Percentiles rank a stretch among this genome's conserved stretches.
Conservation (phyloP, 2,113 vertebrate genomes). For the Phocoena sinus region DNA sequence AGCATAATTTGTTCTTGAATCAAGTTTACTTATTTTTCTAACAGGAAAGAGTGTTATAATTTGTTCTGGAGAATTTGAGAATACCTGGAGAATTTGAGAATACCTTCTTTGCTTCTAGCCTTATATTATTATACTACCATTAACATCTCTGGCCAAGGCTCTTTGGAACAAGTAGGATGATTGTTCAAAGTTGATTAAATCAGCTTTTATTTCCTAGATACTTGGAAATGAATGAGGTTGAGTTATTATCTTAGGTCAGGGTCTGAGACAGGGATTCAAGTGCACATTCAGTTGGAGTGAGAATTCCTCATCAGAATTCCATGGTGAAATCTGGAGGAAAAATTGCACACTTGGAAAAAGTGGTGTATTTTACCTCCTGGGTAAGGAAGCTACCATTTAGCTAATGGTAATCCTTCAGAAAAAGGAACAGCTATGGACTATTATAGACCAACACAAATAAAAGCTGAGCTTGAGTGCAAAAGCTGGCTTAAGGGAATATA, state of each 20-base stretch:
- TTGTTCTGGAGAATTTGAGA: neutral
- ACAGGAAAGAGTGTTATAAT: neutral
- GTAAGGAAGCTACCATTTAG: neutral
- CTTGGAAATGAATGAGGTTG: neutral
- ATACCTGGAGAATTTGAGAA: neutral
- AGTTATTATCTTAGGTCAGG: neutral
- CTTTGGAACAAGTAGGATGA: neutral
- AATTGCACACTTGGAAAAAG: neutral
- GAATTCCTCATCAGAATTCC: neutral
- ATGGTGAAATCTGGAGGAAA: neutral
- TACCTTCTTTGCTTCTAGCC: neutral
- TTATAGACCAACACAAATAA: neutral
- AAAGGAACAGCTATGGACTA: neutral
- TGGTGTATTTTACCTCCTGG: neutral
- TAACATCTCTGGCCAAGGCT: neutral
- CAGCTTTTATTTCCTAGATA: neutral
- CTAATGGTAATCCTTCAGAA: neutral
- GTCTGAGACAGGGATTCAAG: neutral
- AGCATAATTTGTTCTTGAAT: neutral
- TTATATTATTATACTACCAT: neutral
- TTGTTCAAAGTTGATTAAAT: neutral
- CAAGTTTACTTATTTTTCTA: neutral
- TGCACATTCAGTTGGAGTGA: neutral
- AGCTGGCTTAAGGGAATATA: neutral
- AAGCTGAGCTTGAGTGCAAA: neutral